Base-by-base conservation (phyloP, 2,113 vertebrate species). In the Rana temporaria region DNA sequence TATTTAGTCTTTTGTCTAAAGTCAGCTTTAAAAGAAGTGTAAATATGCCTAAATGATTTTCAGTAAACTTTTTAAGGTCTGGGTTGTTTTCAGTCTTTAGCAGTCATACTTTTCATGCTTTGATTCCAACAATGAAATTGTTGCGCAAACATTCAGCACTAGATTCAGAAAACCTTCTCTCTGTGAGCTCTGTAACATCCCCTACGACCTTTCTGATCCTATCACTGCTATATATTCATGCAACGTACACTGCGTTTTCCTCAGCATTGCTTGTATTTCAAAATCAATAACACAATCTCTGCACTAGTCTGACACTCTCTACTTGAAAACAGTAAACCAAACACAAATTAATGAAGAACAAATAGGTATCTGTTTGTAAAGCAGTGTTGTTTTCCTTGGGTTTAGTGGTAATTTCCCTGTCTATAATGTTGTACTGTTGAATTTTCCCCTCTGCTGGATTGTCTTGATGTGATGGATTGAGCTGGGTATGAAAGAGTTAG, bases 261-360 rank as follows among this genome's bases (percentile, higher is more conserved):
- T 73, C 71, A 17, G 30, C 20, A 32, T 75, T 38, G 30, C 30
- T 42, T 75, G 72, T 75, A 62, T 38, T 75, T 62, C 32, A 38
- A 62, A 75, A 75, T 75, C 72, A 75, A 75, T 75, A 75, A 42
- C 72, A 75, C 72, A 75, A 75, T 75, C 72, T 75, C 72, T 38
- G 72, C 19, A 62, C 56, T 62, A 24, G 72, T 75, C 72, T 18
- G 56, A 60, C 72, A 75, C 57, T 60, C 38, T 75, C 71, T 74
- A 60, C 71, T 60, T 56, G 56, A 63, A 63, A 63, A 57, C 19
- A 75, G 60, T 57, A 75, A 62, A 75, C 53, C n/a, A 75, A 75
- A 34, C 60, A 75, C 56, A 62, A 75, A 60, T 60, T 60, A 75
- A 75, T 75, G 32, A 75, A 75, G 56, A 57, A 60, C 72, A 75